Conservation (phyloP, 2,113 vertebrate genomes). For the Odontophorus gujanensis region DNA sequence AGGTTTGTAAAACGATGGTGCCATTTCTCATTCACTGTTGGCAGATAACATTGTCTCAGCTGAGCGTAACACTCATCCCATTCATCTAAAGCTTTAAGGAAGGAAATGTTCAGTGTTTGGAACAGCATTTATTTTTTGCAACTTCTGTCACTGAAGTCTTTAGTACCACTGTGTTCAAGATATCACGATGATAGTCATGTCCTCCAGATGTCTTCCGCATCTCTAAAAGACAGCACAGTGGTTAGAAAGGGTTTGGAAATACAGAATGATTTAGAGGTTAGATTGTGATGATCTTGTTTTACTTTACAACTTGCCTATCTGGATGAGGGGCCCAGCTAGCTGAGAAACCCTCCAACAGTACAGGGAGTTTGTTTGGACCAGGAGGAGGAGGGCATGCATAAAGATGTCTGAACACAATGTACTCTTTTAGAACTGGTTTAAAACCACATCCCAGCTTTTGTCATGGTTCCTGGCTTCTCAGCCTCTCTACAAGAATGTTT, state of each 20-base stretch:
- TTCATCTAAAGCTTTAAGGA: background rate
- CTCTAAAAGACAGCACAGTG: background rate
- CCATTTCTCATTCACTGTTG: background rate
- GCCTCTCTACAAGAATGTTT: background rate
- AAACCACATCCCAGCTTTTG: background rate
- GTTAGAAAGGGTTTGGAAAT: background rate
- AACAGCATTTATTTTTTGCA: background rate
- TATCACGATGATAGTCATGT: background rate
- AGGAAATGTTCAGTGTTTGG: background rate
- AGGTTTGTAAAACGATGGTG: background rate
- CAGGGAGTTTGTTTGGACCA: background rate
- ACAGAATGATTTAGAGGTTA: background rate
- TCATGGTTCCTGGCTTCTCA: background rate
- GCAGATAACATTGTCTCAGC: background rate
- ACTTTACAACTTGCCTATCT: background rate
- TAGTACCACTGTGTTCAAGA: background rate
- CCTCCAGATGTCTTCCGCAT: background rate
- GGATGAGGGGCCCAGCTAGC: background rate
- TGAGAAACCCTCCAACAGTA: background rate
- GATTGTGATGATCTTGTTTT: background rate
- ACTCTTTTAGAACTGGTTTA: background rate
- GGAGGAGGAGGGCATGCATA: background rate
- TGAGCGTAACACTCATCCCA: background rate
- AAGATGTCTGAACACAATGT: background rate
- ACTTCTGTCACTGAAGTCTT: background rate